Evolutionary conservation across 2,113 vertebrate species (phyloP), one percentile per base, ranked within the genome.

Genomic region (Strigops habroptila): DNA sequence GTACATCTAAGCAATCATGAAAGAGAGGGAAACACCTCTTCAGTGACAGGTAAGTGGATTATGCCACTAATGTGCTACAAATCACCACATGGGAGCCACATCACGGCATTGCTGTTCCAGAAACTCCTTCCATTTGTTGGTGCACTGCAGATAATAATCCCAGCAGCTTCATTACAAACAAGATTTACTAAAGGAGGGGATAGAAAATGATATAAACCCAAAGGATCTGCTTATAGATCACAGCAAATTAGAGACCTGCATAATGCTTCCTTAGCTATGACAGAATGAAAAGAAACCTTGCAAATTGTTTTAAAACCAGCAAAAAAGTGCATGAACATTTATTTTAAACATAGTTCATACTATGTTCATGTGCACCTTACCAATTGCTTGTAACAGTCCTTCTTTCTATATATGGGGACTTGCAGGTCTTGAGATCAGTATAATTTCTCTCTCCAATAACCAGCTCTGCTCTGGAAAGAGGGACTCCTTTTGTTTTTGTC

Each of bases 401-500:
- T 31, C 18, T 39, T 74, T 86, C 33, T 71, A 19, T 11, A 39
- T 51, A 84, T 8, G 27, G 14, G 52, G 11, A 24, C 39, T 79
- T 75, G 49, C 1, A 1, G 14, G 10, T 90, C 43, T 75, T 55
- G 48, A 64, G 55, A 91, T 31, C 27, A 55, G 41, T 39, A 17
- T 21, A 52, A 63, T 37, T 93, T 77, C 51, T 25, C 46, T 68
- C 41, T 80, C 53, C 35, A 84, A n/a, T 7, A 87, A 60, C 44
- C 31, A 92, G 51, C 48, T 86, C 33, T 28, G 73, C 84, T 81
- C 92, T 96, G 92, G 76, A 95, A 88, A 77, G 60, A 92, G 73
- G 64, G 84, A 93, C 39, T 93, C 49, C 63, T 95, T 85, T 93
- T 95, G 75, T 73, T 96, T 95, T 80, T 95, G 85, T 91, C 94